Conservation (phyloP, 1,140 invertebrate species). For the Drosophila baimaii region DNA sequence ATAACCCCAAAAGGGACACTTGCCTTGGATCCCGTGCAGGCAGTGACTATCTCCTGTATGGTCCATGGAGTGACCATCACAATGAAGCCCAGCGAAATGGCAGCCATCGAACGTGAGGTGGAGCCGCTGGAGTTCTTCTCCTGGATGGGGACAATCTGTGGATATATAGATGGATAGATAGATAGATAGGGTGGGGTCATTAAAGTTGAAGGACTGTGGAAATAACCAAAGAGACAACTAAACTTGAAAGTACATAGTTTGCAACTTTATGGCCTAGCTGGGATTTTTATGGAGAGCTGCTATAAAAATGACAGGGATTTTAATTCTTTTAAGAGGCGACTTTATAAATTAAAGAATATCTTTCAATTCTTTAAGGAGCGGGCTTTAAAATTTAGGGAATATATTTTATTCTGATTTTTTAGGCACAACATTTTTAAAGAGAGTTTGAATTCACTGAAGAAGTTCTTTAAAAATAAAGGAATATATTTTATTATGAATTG, state of each 20-base stretch:
- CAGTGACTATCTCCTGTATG: slow-evolving; percentile 94
- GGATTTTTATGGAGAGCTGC: neutral
- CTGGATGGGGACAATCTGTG: slow-evolving; percentile 87
- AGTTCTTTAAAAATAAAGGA: no score
- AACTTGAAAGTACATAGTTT: neutral
- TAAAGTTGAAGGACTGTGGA: slow-evolving; percentile 14
- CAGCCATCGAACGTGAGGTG: slow-evolving; percentile 93
- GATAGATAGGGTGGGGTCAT: slow-evolving; percentile 41
- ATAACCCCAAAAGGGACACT: slow-evolving; percentile 36
- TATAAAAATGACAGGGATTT: neutral
- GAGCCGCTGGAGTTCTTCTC: slow-evolving; percentile 90
- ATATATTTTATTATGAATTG: no score
- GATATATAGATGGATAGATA: no score
- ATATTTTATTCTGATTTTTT: no score
- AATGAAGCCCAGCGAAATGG: slow-evolving; percentile 94
- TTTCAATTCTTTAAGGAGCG: no score
- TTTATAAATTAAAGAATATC: neutral
- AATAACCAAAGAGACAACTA: no score
- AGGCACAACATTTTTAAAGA: no score
- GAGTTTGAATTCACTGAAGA: no score
- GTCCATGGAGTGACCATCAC: slow-evolving; percentile 95
- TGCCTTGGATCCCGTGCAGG: slow-evolving; percentile 91
- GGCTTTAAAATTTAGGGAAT: no score
- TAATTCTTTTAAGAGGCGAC: neutral
- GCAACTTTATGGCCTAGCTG: neutral